Evolutionary conservation across 2,797 vertebrate species (phyloP), one percentile per base, ranked within the genome.

Genomic region (Darevskia mixta): DNA sequence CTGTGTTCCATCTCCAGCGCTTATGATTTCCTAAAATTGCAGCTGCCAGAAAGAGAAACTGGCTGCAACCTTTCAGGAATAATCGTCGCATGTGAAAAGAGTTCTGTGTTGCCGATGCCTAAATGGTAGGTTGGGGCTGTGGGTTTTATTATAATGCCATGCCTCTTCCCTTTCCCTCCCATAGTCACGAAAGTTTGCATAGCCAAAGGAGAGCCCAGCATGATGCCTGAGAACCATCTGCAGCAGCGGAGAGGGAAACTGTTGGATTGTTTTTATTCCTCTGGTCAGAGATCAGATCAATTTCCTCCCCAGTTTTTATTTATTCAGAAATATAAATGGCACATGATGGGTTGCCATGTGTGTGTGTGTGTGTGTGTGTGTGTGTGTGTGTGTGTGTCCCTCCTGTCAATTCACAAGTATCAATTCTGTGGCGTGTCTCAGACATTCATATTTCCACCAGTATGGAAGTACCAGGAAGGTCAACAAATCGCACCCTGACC

Each of bases 21-120:
- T 13, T 85, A 64, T 45, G 67, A 61, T 83, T 89, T 85, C n/a
- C 76, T 17, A 77, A 85, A 84, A 80, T 23, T 8, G 38, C 35
- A 86, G 58, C 6, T 79, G 23, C 27, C 86, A 55, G 3, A 71
- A 64, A 58, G 18, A 27, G 61, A 64, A 64, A 55, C 64, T 41
- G 61, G 80, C 86, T 83, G 61, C 86, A 83, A 69, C n/a, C 17
- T 43, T 38, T 71, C 20, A 58, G 83, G 58, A 85, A 81, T 38
- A 55, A 71, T 88, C 17, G 38, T 69, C 25, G 75, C 23, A 72
- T 58, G 67, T 85, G 58, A 76, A 81, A 81, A 25, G 45, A 49
- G 43, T 75, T 66, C 41, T 55, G 10, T 55, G 83, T 78, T 88
- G 25, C 66, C 58, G 43, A 15, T 55, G 76, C 64, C 45, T 32